Evolutionary conservation across 37 sponge, comb jelly and placozoan species (phyloP), one percentile per base, ranked within the genome.

Genomic region (Aplysina aerophoba): DNA sequence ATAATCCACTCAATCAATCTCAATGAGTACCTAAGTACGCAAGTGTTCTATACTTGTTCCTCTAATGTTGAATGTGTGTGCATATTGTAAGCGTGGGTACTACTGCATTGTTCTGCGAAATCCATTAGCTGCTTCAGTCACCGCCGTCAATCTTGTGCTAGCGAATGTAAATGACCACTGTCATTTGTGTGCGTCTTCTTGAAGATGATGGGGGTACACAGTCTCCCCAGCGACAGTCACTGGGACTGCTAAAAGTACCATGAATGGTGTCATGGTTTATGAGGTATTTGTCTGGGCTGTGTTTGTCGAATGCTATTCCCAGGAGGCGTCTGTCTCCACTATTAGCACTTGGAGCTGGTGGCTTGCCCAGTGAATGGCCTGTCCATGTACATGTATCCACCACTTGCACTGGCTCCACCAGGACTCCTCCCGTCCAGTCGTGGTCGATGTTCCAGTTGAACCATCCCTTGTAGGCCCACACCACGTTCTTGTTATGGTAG

Each of bases 381-480:
- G 37, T 61, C n/a, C 5, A 31, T 56, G 81, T 82, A 63, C 83
- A 82, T 59, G 20, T 22, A 36, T 82, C 83, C 53, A 82, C 31
- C 25, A 82, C 62, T 38, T 63, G 60, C 83, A 64, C 36, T 40
- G 65, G 65, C 44, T 82, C 83, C 40, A 82, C 44, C 22, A 82
- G 65, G 12, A 82, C 34, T 31, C 65, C 65, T 38, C 83, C 83
- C 24, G 35, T 58, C 83, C 83, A 82, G 83, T 82, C 35, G 44
- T 63, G 22, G 83, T 82, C 83, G 35, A 82, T 82, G 65, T 82
- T 82, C 17, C 34, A 63, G 65, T 82, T 82, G 66, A 82, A 82
- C 83, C 63, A 40, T 17, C 83, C 83, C 65, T 82, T 82, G 65
- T 82, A 82, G 39, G 83, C 63, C 13, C 21, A 82, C 28, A 25